phyloP scores from a whole-genome alignment of 2,888 invertebrate species.

The Biston betularia region DNA sequence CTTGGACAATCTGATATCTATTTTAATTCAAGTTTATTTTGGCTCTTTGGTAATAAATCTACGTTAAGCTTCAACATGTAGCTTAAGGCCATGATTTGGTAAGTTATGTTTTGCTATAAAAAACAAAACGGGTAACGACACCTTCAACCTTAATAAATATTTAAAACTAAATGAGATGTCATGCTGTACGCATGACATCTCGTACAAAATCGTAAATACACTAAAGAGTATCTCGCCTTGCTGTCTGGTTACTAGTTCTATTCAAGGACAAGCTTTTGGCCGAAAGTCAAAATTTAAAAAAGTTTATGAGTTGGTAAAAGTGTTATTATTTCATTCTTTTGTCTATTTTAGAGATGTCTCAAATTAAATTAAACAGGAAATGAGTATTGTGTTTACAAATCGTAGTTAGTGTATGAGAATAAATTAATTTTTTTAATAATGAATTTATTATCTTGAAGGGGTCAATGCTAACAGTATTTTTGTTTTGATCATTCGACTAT shows the following conservation, averaged over 20 bases:
- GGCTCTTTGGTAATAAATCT: no score
- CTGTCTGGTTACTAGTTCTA: conserved; percentile 66
- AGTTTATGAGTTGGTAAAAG: conserved; percentile 47
- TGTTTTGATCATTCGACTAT: conserved; percentile 10
- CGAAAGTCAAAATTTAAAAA: conserved; percentile 65
- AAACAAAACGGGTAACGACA: background rate
- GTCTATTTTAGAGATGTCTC: conserved; percentile 12
- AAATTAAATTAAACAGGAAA: conserved; percentile 27
- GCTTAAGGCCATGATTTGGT: no score
- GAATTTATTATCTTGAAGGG: conserved; percentile 1
- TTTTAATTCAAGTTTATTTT: no score
- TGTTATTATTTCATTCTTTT: conserved; percentile 42
- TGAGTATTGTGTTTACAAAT: conserved; percentile 6
- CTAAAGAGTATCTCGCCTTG: conserved; percentile 58
- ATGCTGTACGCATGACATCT: conserved; percentile 10
- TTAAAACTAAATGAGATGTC: background rate
- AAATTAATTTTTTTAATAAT: background rate
- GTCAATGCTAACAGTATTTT: conserved; percentile 24
- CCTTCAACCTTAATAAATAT: conserved; percentile 10
- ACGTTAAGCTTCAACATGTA: no score
- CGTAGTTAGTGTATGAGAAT: background rate
- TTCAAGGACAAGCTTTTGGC: conserved; percentile 73
- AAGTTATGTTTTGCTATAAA: no score
- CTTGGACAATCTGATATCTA: no score
- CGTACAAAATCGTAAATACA: conserved; percentile 22